phyloP scores from a whole-genome alignment of 2,888 invertebrate genomes.

The Pteria penguin region DNA sequence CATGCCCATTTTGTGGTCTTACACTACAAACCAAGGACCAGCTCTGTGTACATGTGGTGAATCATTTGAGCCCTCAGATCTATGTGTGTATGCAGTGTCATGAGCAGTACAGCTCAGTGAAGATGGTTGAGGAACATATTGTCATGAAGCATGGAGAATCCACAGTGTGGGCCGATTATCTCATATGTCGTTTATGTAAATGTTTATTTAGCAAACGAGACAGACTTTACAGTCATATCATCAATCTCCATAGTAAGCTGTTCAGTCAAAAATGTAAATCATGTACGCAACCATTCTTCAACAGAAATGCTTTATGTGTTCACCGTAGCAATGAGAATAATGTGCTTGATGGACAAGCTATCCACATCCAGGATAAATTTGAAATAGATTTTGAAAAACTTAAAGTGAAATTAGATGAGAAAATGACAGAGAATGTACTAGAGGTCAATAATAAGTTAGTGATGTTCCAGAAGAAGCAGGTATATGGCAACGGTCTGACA shows the following conservation, averaged over 20 bases:
- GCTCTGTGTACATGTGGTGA: background rate
- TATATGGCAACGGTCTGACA: background rate
- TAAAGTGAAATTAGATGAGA: background rate
- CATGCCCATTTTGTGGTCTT: background rate
- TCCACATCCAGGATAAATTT: background rate
- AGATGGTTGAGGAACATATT: background rate
- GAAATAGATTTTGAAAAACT: background rate
- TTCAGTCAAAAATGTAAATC: background rate
- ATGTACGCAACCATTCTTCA: background rate
- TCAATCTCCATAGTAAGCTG: background rate
- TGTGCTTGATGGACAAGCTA: background rate
- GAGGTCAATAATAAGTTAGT: background rate
- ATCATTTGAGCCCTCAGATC: background rate
- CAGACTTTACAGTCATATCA: background rate
- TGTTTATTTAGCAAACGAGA: background rate
- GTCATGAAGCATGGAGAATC: background rate
- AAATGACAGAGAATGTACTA: background rate
- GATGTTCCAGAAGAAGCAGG: background rate
- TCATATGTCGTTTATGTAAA: background rate
- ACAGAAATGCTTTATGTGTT: background rate
- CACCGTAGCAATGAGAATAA: background rate
- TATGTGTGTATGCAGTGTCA: background rate
- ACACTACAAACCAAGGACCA: background rate
- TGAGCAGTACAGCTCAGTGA: background rate
- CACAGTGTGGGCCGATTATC: background rate